Percentiles rank a stretch among this genome's conserved stretches.
Evolutionary conservation across 2,888 invertebrate species (phyloP).

Genomic region (Polyommatus iphigenia): DNA sequence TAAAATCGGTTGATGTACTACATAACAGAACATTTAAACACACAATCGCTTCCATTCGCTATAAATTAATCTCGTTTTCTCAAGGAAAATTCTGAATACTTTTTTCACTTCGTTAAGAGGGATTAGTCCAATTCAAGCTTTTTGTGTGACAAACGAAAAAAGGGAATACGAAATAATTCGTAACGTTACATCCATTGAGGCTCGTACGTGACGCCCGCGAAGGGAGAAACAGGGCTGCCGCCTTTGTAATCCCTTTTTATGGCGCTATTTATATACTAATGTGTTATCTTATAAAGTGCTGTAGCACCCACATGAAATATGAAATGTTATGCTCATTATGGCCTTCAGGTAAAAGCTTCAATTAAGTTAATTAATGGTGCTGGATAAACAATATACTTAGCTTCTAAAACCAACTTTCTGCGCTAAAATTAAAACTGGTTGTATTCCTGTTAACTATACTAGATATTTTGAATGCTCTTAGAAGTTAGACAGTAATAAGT

Average conservation of each 20-base stretch:
- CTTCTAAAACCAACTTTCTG: background rate
- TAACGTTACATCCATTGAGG: constrained; percentile 56
- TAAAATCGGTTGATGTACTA: no score
- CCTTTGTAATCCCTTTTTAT: constrained; percentile 28
- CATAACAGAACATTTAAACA: background rate
- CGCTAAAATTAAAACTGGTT: background rate
- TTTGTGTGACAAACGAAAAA: constrained; percentile 42
- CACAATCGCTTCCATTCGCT: background rate
- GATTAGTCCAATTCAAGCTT: constrained; percentile 33
- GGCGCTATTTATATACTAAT: constrained; percentile 6
- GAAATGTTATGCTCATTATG: background rate
- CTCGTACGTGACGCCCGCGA: constrained; percentile 50
- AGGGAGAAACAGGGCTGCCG: constrained; percentile 19
- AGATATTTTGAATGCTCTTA: no score
- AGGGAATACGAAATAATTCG: constrained; percentile 54
- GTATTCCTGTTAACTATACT: no score
- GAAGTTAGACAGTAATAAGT: no score
- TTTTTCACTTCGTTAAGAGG: constrained; percentile 32
- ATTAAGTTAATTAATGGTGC: background rate
- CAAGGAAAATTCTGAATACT: constrained; percentile 28
- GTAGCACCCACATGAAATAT: background rate
- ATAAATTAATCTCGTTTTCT: constrained; percentile 18
- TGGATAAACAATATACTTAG: background rate
- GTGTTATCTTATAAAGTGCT: background rate
- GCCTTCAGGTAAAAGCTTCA: background rate